Conservation (phyloP, 2,888 invertebrate genomes). For the Trachelus troglodyta region DNA sequence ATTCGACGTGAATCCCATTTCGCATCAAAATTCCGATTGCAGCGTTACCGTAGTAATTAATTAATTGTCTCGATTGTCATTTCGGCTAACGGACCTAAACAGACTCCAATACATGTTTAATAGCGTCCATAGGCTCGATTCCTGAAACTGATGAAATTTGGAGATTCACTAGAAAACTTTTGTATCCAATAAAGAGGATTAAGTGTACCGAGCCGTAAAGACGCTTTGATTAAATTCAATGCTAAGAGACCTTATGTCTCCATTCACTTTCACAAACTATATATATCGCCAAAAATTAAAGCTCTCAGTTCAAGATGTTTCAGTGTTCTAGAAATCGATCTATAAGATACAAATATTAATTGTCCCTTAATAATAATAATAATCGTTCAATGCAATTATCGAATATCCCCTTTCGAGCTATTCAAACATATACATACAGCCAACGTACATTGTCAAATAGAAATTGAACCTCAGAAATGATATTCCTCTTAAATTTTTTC, state of each 20-base stretch:
- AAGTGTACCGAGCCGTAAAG: conserved; percentile 57
- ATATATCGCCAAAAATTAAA: neutral
- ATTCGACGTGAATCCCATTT: neutral
- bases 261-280: conserved; percentile 11
- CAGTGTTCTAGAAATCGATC: neutral
- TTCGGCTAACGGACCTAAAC: neutral
- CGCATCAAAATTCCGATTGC: neutral
- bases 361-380: neutral
- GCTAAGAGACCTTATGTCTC: conserved; percentile 30
- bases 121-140: conserved; percentile 18
- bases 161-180: conserved; percentile 29
- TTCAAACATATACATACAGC: neutral
- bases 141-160: conserved; percentile 53
- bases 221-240: conserved; percentile 56
- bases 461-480: no score
- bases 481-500: no score
- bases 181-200: conserved; percentile 56
- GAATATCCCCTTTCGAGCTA: neutral
- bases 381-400: neutral
- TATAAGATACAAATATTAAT: no score
- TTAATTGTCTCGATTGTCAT: neutral
- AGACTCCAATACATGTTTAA: neutral
- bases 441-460: no score
- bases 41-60: neutral
- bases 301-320: neutral